These are phyloP conservation scores for Craterocephalus amniculus DNA, from an alignment of 2,797 vertebrate genomes.

Conservation along the genomic window DNA sequence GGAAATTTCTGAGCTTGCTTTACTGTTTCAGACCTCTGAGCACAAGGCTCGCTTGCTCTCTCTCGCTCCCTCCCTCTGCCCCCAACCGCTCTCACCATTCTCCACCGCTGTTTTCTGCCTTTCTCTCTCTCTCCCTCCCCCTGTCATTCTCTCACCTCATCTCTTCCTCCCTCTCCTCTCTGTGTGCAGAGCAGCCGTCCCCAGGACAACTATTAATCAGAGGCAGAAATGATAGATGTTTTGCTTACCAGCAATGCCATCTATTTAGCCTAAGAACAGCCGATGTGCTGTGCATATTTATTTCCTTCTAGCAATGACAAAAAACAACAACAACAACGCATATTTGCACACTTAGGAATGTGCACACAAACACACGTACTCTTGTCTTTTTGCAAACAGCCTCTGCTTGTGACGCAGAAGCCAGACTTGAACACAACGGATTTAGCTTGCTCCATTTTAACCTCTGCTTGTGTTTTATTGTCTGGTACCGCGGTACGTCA, in stretches of 20 bases:
- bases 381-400: conserved; percentile 57
- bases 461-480: conserved; percentile 44
- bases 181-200: conserved; percentile 74
- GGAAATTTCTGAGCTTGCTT: conserved; percentile 51
- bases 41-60: conserved; percentile 17
- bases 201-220: conserved; percentile 86
- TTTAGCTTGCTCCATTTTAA: conserved; percentile 49
- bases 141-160: conserved; percentile 36
- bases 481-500: conserved; percentile 49
- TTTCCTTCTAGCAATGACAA: conserved; percentile 16
- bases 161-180: conserved; percentile 26
- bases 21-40: conserved; percentile 59
- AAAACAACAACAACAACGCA: conserved; percentile 14
- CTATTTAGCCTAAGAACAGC: conserved; percentile 82
- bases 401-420: conserved; percentile 67
- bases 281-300: conserved; percentile 81
- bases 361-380: conserved; percentile 31
- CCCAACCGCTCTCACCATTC: conserved; percentile 9
- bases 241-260: conserved; percentile 81
- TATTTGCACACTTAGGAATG: conserved; percentile 39
- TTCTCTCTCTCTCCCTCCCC: conserved; percentile 10
- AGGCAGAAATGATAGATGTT: conserved; percentile 85
- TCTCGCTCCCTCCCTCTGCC: conserved; percentile 13
- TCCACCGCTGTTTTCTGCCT: conserved; percentile 30
- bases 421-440: conserved; percentile 67